These are phyloP conservation scores for Pogonognathellus flavescens DNA, from an alignment of 1,140 invertebrate species.

Conservation along the genomic window DNA sequence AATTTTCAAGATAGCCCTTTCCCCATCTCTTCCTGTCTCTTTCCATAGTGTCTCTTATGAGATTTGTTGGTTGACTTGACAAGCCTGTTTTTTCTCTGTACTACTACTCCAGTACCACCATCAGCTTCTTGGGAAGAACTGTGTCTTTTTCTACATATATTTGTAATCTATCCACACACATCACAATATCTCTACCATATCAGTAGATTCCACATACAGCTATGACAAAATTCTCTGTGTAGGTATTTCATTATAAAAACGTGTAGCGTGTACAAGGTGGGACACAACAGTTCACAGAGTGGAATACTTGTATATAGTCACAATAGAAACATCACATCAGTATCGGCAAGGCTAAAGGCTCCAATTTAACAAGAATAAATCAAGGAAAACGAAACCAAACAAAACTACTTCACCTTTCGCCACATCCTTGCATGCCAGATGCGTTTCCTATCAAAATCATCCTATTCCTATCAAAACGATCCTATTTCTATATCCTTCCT, in stretches of 20 bases:
- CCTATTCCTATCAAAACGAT: not conserved
- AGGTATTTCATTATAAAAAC: not conserved
- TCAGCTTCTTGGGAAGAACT: no score
- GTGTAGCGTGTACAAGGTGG: not conserved
- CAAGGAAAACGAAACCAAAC: conserved; percentile 30
- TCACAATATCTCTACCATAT: not conserved
- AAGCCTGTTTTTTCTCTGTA: not conserved
- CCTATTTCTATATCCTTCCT: not conserved
- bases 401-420: conserved; percentile 6
- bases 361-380: conserved; percentile 24
- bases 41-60: conserved; percentile 24
- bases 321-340: no score
- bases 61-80: conserved; percentile 23
- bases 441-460: conserved; percentile 13
- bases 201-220: not conserved
- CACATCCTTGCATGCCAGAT: conserved; percentile 27
- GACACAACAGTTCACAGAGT: no score
- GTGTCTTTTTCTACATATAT: not conserved
- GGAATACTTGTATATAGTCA: no score
- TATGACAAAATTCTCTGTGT: not conserved
- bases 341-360: conserved; percentile 2
- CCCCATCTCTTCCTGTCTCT: not conserved
- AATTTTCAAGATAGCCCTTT: conserved; percentile 9
- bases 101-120: no score
- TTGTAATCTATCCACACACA: no score